phyloP scores from a whole-genome alignment of 2,888 invertebrate species.

The Ephialtes manifestator region DNA sequence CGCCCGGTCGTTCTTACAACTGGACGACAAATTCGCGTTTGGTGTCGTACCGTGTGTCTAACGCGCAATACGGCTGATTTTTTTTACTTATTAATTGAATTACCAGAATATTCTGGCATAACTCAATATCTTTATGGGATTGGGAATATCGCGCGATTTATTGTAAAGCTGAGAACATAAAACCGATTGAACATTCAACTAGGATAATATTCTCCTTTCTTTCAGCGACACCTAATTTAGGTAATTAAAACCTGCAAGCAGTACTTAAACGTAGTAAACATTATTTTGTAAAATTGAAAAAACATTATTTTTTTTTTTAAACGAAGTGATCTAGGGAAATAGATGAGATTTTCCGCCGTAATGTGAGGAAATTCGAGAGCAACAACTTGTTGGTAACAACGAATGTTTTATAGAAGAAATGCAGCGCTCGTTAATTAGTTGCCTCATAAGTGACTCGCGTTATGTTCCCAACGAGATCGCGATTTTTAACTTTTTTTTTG shows the following conservation, averaged over 20 bases:
- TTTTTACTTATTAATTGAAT: conserved; percentile 24
- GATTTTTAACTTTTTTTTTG: conserved; percentile 18
- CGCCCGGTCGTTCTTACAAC: conserved; percentile 49
- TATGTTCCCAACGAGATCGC: background rate
- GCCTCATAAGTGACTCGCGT: conserved; percentile 26
- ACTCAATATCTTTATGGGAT: conserved; percentile 39
- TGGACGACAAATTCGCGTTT: conserved; percentile 44
- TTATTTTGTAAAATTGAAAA: conserved; percentile 58
- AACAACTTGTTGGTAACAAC: conserved; percentile 31
- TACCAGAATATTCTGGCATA: conserved; percentile 42
- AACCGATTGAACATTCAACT: conserved; percentile 36
- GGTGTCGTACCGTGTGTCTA: conserved; percentile 38
- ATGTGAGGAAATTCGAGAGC: conserved; percentile 34
- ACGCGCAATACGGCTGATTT: conserved; percentile 32
- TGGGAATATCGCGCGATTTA: conserved; percentile 26
- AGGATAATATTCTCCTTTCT: conserved; percentile 29
- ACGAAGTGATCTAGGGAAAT: conserved; percentile 13
- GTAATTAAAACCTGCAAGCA: conserved; percentile 36
- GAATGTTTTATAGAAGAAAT: conserved; percentile 42
- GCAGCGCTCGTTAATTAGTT: conserved; percentile 26
- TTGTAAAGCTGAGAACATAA: conserved; percentile 44
- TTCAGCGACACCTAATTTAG: conserved; percentile 33
- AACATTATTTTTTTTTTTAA: conserved; percentile 3
- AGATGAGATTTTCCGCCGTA: conserved; percentile 32
- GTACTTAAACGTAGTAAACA: conserved; percentile 51